These are phyloP conservation scores for Aporophyla lueneburgensis DNA, from an alignment of 2,888 invertebrate genomes.

Conservation along the genomic window DNA sequence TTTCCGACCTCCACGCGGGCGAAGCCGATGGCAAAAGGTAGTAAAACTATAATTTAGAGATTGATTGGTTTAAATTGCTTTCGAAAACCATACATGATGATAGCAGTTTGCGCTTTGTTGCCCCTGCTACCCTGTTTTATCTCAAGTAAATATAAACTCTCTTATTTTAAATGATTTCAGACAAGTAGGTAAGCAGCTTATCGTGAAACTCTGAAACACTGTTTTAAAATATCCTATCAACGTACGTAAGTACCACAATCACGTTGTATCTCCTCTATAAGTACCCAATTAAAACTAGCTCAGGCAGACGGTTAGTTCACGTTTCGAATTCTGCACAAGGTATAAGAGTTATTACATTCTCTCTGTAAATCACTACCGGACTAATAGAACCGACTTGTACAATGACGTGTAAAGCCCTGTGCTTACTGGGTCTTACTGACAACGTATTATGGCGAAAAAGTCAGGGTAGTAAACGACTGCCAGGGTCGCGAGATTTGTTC, in stretches of 20 bases:
- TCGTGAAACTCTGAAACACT: background rate
- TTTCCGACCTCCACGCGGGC: too few species aligned
- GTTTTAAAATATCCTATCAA: background rate
- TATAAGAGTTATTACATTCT: conserved; percentile 9
- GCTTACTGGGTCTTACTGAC: background rate
- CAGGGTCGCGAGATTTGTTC: too few species aligned
- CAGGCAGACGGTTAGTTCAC: background rate
- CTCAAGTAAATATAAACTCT: background rate
- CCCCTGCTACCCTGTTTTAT: too few species aligned
- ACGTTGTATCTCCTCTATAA: conserved; percentile 2
- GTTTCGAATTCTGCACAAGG: conserved; percentile 20
- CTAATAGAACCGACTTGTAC: background rate
- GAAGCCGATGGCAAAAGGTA: too few species aligned
- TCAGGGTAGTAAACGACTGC: too few species aligned
- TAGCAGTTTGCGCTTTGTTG: too few species aligned
- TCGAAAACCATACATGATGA: background rate
- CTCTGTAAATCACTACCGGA: conserved; percentile 23
- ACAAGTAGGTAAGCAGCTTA: background rate
- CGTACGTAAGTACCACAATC: conserved; percentile 5
- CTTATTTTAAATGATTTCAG: background rate
- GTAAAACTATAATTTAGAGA: too few species aligned
- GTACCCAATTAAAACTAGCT: conserved; percentile 31
- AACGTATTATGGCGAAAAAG: too few species aligned
- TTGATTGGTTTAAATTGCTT: background rate
- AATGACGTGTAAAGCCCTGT: background rate